Percentiles rank a stretch among this genome's conserved stretches.
phyloP scores from a whole-genome alignment of 2,797 vertebrate genomes.

The Tiaroga cobitis region DNA sequence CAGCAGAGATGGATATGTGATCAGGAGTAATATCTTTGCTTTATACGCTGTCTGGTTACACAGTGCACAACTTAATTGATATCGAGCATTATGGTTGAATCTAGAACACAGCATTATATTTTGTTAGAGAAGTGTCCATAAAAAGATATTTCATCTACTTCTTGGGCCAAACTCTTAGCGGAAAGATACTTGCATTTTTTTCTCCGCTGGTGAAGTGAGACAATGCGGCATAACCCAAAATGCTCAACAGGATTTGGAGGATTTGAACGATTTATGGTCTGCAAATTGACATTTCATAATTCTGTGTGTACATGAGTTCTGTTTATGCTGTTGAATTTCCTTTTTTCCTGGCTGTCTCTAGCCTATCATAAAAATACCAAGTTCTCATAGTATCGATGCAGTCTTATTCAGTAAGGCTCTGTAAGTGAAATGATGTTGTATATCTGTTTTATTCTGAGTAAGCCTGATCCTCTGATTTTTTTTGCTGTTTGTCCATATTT shows the following conservation, averaged over 20 bases:
- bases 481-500: neutral
- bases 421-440: neutral
- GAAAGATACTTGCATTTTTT: neutral
- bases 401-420: neutral
- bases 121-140: neutral
- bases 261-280: neutral
- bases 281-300: neutral
- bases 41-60: neutral
- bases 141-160: neutral
- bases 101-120: neutral
- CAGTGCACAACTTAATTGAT: constrained; percentile 3
- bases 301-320: neutral
- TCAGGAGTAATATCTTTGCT: neutral
- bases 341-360: neutral
- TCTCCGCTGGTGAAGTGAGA: neutral
- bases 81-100: neutral
- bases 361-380: neutral
- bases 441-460: neutral
- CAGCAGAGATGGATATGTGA: constrained; percentile 8
- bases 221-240: neutral
- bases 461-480: neutral
- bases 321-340: neutral
- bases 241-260: neutral
- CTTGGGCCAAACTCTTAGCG: neutral
- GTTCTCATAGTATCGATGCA: neutral